These are phyloP conservation scores for Galerucella pusilla DNA, from an alignment of 2,888 invertebrate species.

Conservation along the genomic window DNA sequence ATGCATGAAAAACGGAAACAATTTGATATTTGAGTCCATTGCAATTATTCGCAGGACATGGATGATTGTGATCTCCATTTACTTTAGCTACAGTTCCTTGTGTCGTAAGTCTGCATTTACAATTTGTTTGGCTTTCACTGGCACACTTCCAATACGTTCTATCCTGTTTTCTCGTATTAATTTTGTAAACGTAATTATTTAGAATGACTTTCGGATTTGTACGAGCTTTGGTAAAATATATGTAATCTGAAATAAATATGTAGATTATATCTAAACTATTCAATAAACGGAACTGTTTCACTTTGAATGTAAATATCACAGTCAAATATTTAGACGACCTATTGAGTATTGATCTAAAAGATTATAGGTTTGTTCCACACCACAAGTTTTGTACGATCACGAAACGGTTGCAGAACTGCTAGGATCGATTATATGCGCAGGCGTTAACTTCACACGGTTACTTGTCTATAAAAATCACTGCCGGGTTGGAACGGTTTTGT, in stretches of 20 bases:
- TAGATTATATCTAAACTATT: background rate
- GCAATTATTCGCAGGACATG: slow-evolving; percentile 43
- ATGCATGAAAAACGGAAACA: slow-evolving; percentile 13
- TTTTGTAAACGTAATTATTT: slow-evolving; percentile 51
- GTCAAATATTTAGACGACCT: too few relatives aligned
- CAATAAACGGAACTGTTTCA: too few relatives aligned
- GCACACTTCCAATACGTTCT: slow-evolving; percentile 55
- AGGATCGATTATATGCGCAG: too few relatives aligned
- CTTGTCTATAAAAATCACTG: too few relatives aligned
- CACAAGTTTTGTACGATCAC: too few relatives aligned
- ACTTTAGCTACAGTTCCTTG: slow-evolving; percentile 45
- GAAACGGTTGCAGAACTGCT: too few relatives aligned
- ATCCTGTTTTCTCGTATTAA: slow-evolving; percentile 48
- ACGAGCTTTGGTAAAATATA: slow-evolving; percentile 2
- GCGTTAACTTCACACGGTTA: too few relatives aligned
- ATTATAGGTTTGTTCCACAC: too few relatives aligned
- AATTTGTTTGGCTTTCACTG: slow-evolving; percentile 48
- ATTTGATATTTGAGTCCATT: slow-evolving; percentile 42
- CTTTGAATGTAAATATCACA: too few relatives aligned
- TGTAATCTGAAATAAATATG: background rate
- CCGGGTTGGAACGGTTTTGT: too few relatives aligned
- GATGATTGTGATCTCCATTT: slow-evolving; percentile 51
- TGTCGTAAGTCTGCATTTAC: slow-evolving; percentile 50
- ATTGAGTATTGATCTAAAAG: too few relatives aligned
- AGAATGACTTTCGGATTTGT: slow-evolving; percentile 52